Evolutionary conservation across 2,888 invertebrate genomes (phyloP).

Genomic region (Caenorhabditis angaria): DNA sequence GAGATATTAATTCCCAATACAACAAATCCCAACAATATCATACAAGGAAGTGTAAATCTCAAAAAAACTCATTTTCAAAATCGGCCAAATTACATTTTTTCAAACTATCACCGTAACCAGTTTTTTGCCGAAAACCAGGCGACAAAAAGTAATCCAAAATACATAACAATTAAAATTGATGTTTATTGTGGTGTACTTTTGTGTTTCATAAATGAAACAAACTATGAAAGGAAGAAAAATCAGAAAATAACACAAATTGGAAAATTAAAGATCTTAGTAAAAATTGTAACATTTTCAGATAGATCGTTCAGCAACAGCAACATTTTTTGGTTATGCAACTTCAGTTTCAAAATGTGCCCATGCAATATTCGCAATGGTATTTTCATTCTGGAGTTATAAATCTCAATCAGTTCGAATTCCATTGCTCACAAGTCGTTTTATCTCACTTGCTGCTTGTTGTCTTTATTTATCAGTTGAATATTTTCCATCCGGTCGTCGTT

Average conservation of each 20-base stretch:
- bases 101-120: too few species aligned
- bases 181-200: too few species aligned
- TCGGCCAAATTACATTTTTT: constrained; percentile 1
- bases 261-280: too few species aligned
- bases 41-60: too few species aligned
- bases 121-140: too few species aligned
- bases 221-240: too few species aligned
- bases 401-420: constrained; percentile 44
- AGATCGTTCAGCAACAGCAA: constrained; percentile 46
- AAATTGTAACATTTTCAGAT: constrained; percentile 37
- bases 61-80: neutral
- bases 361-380: constrained; percentile 53
- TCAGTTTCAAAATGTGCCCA: constrained; percentile 54
- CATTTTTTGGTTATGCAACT: constrained; percentile 55
- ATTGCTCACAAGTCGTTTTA: constrained; percentile 22
- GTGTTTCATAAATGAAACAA: too few species aligned
- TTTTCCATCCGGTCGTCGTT: constrained; percentile 20
- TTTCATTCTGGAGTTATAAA: constrained; percentile 54
- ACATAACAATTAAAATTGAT: too few species aligned
- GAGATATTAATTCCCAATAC: too few species aligned
- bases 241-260: too few species aligned
- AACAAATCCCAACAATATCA: too few species aligned
- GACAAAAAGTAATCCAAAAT: too few species aligned
- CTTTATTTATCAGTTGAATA: constrained; percentile 29
- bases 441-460: constrained; percentile 25